phyloP scores from a whole-genome alignment of 2,888 invertebrate species.

The Stenurella melanura region DNA sequence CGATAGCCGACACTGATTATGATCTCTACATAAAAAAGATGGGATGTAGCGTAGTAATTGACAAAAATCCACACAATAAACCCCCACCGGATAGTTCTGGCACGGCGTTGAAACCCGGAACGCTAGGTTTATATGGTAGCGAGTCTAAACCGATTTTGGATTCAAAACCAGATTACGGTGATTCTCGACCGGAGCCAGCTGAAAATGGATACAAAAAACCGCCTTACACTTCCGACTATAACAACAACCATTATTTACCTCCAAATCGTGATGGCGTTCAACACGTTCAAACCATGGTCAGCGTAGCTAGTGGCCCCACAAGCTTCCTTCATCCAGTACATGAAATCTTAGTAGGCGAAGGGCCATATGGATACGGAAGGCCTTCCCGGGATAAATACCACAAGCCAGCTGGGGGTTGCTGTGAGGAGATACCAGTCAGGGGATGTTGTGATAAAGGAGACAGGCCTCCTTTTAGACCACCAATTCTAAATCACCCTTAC shows the following conservation, averaged over 20 bases:
- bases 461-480: slow-evolving; percentile 52
- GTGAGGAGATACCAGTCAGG: slow-evolving; percentile 34
- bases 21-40: slow-evolving; percentile 78
- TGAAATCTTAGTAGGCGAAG: slow-evolving; percentile 61
- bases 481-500: slow-evolving; percentile 43
- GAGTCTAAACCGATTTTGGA: slow-evolving; percentile 44
- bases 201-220: slow-evolving; percentile 38
- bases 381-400: slow-evolving; percentile 35
- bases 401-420: slow-evolving; percentile 34
- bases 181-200: slow-evolving; percentile 10
- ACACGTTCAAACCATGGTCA: slow-evolving; percentile 63
- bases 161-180: slow-evolving; percentile 33
- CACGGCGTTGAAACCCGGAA: slow-evolving; percentile 1
- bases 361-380: slow-evolving; percentile 39
- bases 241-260: slow-evolving; percentile 40
- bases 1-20: slow-evolving; percentile 77
- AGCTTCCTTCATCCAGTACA: slow-evolving; percentile 62
- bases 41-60: slow-evolving; percentile 73
- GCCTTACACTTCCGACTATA: slow-evolving; percentile 28
- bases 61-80: slow-evolving; percentile 44
- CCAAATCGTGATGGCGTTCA: slow-evolving; percentile 44
- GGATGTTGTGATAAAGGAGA: slow-evolving; percentile 14
- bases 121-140: background rate
- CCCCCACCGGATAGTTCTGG: slow-evolving; percentile 29
- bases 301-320: slow-evolving; percentile 63